A percentile compares a stretch with the other conserved stretches of the same genome.
These are phyloP conservation scores for Dynastes grantii DNA, from an alignment of 2,888 invertebrate species.

Conservation along the genomic window DNA sequence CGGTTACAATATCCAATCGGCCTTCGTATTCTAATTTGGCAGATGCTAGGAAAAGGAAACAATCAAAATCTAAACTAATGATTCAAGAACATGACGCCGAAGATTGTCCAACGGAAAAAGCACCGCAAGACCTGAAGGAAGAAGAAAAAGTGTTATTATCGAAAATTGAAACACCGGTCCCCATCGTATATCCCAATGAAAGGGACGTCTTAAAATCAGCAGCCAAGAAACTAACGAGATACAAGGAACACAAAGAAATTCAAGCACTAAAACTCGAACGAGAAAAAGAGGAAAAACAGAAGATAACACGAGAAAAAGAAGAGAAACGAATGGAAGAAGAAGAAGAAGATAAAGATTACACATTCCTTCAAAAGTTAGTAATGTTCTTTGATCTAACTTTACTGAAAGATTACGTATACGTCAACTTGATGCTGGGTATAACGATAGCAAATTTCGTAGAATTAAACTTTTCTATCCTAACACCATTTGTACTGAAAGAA, in stretches of 20 bases:
- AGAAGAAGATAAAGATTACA: conserved; percentile 65
- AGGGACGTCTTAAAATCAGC: conserved; percentile 75
- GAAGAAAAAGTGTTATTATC: conserved; percentile 71
- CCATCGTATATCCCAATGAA: conserved; percentile 65
- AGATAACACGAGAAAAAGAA: conserved; percentile 34
- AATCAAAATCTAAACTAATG: conserved; percentile 58
- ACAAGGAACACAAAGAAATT: conserved; percentile 60
- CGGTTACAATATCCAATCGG: conserved; percentile 69
- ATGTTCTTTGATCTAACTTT: conserved; percentile 82
- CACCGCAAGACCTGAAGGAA: conserved; percentile 69
- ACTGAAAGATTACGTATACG: conserved; percentile 79
- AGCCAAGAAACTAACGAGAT: conserved; percentile 73
- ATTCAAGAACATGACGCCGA: conserved; percentile 61
- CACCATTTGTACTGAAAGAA: conserved; percentile 82
- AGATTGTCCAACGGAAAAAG: conserved; percentile 66
- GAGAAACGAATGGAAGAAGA: conserved; percentile 49
- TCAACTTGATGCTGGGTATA: conserved; percentile 81
- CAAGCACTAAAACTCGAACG: conserved; percentile 47
- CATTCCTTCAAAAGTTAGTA: conserved; percentile 74
- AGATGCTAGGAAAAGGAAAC: conserved; percentile 60
- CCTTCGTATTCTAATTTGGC: conserved; percentile 62
- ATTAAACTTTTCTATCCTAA: conserved; percentile 81
- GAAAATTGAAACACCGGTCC: conserved; percentile 35
- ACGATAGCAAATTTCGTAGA: conserved; percentile 82
- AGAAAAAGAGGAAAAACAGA: conserved; percentile 42